Evolutionary conservation across 2,888 invertebrate species (phyloP).

Genomic region (Belgica antarctica): DNA sequence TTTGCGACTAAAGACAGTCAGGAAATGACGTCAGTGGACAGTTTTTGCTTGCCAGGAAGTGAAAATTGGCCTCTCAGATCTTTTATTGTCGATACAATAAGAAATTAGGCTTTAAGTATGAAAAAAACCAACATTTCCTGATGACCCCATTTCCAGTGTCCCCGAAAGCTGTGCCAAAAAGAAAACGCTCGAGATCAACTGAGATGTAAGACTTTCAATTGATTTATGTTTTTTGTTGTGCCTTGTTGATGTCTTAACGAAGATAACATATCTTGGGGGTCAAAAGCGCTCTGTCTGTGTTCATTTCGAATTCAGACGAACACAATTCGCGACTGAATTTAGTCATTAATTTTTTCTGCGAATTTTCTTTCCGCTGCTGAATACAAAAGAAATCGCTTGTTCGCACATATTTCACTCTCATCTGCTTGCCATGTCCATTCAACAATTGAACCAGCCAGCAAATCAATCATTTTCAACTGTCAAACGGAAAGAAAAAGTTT

Average conservation of each 20-base stretch:
- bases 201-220: slow-evolving; percentile 3
- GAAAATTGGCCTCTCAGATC: no score
- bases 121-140: neutral
- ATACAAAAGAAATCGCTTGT: neutral
- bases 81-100: neutral
- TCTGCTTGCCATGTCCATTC: slow-evolving; percentile 27
- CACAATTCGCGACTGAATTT: neutral
- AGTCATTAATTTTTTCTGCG: slow-evolving; percentile 5
- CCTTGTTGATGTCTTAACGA: neutral
- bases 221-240: slow-evolving; percentile 4
- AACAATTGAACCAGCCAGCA: neutral
- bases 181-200: neutral
- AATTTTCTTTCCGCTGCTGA: neutral
- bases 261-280: neutral
- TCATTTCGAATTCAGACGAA: neutral
- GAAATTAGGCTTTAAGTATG: neutral
- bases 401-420: slow-evolving; percentile 3
- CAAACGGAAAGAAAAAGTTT: slow-evolving; percentile 19
- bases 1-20: no score
- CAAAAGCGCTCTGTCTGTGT: neutral
- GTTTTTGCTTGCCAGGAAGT: no score
- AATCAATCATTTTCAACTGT: slow-evolving; percentile 35
- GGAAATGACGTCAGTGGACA: no score
- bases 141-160: neutral
- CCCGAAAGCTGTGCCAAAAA: neutral